Evolutionary conservation across 1,140 invertebrate genomes (phyloP).

Genomic region (Pogonognathellus flavescens): DNA sequence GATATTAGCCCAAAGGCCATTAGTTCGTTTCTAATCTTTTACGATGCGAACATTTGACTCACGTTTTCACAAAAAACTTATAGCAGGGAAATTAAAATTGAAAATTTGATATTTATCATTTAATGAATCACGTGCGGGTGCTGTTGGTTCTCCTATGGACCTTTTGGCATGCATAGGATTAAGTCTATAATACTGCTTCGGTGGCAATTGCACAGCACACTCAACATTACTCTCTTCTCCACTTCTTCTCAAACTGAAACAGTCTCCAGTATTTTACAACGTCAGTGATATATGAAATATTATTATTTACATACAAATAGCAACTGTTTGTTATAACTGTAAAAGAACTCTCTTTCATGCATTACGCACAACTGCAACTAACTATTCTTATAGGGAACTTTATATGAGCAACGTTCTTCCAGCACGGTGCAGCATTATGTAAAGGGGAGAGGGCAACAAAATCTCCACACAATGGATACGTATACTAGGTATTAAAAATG

Average conservation of each 20-base stretch:
- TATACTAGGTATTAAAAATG: too few relatives aligned
- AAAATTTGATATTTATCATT: conserved; percentile 68
- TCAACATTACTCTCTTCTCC: neutral
- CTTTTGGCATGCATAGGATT: conserved; percentile 32
- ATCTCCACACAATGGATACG: too few relatives aligned
- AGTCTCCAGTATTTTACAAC: neutral
- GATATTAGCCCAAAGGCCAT: conserved; percentile 58
- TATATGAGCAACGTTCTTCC: too few relatives aligned
- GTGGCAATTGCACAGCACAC: neutral
- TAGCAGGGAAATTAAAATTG: conserved; percentile 67
- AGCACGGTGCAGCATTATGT: too few relatives aligned
- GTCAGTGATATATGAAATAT: neutral
- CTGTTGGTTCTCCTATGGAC: conserved; percentile 5
- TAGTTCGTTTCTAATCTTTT: conserved; percentile 55
- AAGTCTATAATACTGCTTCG: conserved; percentile 17
- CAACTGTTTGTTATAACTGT: too few relatives aligned
- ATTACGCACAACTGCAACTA: too few relatives aligned
- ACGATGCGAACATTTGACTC: conserved; percentile 55
- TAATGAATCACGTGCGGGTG: conserved; percentile 67
- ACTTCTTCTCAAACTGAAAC: neutral
- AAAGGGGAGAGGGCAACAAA: too few relatives aligned
- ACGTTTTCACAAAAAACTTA: conserved; percentile 63
- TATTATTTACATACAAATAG: neutral
- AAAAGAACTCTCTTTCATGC: too few relatives aligned
- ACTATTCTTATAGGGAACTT: too few relatives aligned